Conservation (phyloP, 2,797 vertebrate genomes). For the Phrynocephalus guinanensis region DNA sequence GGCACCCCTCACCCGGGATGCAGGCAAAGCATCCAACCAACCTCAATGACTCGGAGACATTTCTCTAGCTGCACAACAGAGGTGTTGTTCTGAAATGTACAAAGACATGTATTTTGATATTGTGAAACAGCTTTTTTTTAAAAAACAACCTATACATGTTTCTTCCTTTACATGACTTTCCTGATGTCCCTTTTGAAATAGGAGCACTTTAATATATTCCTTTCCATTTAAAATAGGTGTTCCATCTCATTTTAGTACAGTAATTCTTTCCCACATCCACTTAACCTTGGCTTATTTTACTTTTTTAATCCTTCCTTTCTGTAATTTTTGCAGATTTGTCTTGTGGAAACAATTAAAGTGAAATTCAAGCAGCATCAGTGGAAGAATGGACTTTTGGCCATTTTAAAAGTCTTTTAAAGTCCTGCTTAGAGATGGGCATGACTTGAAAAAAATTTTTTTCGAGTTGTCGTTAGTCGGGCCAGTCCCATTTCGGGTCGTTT, state of each 20-base stretch:
- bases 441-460: too few relatives aligned
- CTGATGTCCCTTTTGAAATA: background rate
- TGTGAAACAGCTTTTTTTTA: background rate
- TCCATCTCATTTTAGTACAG: background rate
- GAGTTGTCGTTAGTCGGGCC: too few relatives aligned
- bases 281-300: background rate
- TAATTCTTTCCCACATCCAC: background rate
- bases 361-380: background rate
- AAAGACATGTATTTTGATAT: background rate
- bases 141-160: too few relatives aligned
- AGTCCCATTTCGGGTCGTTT: too few relatives aligned
- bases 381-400: background rate
- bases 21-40: background rate
- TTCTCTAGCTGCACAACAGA: background rate
- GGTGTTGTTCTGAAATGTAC: background rate
- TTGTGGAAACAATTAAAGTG: conserved; percentile 6
- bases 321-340: background rate
- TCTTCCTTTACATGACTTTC: background rate
- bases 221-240: background rate
- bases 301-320: background rate
- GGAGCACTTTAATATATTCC: background rate
- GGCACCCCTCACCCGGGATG: background rate
- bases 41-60: background rate
- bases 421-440: too few relatives aligned
- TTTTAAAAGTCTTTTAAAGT: background rate